Conservation (phyloP, 1,140 invertebrate species). For the Rhagoletis zephyria region DNA sequence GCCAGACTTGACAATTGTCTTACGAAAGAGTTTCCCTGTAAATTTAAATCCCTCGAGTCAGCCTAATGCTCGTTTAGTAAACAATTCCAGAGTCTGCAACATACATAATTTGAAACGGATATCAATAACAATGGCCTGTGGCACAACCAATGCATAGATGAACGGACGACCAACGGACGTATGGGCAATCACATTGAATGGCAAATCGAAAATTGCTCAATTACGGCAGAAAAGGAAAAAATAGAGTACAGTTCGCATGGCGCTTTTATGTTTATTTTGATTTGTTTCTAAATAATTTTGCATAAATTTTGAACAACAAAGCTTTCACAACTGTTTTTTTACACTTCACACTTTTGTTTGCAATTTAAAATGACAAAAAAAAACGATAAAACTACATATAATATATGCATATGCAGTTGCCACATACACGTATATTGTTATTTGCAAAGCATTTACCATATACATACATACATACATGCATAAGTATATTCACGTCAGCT, state of each 20-base stretch:
- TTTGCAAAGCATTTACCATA: not conserved
- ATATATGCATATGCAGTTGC: not conserved
- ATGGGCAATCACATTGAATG: slow-evolving; percentile 43
- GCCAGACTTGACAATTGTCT: too few relatives aligned
- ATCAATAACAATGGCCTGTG: slow-evolving; percentile 27
- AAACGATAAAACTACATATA: not conserved
- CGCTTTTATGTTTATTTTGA: slow-evolving; percentile 20
- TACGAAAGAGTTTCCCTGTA: too few relatives aligned
- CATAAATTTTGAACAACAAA: not conserved
- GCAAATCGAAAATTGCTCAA: slow-evolving; percentile 46
- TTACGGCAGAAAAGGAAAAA: not conserved
- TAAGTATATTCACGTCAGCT: not conserved
- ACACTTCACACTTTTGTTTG: slow-evolving; percentile 4
- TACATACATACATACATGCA: not conserved
- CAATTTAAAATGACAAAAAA: not conserved
- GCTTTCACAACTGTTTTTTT: slow-evolving; percentile 17
- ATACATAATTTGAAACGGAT: slow-evolving; percentile 45
- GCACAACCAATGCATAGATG: not conserved
- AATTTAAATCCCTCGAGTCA: too few relatives aligned
- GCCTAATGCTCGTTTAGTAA: too few relatives aligned
- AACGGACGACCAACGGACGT: not conserved
- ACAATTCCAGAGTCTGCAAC: too few relatives aligned
- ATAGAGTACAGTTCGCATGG: not conserved
- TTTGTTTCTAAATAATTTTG: not conserved
- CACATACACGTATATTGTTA: not conserved